These are phyloP conservation scores for Muraenolepis orangiensis DNA, from an alignment of 2,797 vertebrate genomes.

Conservation along the genomic window DNA sequence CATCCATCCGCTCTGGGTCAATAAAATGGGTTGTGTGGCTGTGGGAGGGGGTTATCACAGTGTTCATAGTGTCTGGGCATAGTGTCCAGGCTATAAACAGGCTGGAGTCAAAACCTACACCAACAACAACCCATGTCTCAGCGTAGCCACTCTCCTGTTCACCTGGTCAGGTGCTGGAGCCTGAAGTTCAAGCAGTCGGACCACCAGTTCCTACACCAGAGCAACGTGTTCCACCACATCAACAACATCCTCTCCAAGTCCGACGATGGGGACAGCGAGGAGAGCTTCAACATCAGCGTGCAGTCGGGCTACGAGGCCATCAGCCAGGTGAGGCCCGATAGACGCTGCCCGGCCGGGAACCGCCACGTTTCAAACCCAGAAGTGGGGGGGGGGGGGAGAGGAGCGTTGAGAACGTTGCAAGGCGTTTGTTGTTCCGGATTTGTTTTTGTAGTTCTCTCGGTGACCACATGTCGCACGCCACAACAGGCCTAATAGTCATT, in stretches of 20 bases:
- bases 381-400: no score
- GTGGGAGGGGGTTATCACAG: no score
- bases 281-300: slow-evolving; percentile 97
- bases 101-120: no score
- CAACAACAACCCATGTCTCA: no score
- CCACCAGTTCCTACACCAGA: slow-evolving; percentile 98
- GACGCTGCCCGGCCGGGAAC: no score
- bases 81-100: no score
- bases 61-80: no score
- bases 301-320: slow-evolving; percentile 97
- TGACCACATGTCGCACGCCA: no score
- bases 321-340: slow-evolving; percentile 80
- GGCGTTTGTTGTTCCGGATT: not conserved
- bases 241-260: slow-evolving; percentile 99
- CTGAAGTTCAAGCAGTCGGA: slow-evolving; percentile 99
- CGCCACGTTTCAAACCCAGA: no score
- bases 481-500: no score
- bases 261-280: slow-evolving; percentile 97
- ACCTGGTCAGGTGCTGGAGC: slow-evolving; percentile 89
- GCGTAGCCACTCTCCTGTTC: not conserved
- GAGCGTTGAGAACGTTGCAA: no score
- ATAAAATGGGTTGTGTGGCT: not conserved
- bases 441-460: not conserved
- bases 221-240: slow-evolving; percentile 99
- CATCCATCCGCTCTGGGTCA: not conserved